Base-by-base conservation (phyloP, 2,113 vertebrate species). In the Heliornis fulica region DNA sequence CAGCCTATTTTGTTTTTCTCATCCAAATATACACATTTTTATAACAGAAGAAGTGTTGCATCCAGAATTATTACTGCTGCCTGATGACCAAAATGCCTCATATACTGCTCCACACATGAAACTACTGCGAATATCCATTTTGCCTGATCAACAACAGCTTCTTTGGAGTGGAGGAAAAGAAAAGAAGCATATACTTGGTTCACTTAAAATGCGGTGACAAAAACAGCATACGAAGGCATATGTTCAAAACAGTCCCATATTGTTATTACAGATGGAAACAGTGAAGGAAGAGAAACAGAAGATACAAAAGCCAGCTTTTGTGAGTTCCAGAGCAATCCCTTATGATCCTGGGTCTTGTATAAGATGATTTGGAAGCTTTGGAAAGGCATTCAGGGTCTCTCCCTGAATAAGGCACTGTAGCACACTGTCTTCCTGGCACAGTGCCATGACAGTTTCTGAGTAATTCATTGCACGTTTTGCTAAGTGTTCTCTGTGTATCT, bases 271-370 rank as follows among this genome's bases (percentile, higher is more conserved):
- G 89, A 93, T 91, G 90, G 96, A 91, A 96, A 91, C 91, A 82
- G 87, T 72, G 83, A 92, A 79, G 80, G 85, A 89, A 97, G 50
- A 96, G 91, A 94, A 96, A 96, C 76, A 96, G 85, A 89, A 94
- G 87, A 95, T 97, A 98, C 97, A 98, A 97, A 98, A 98, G 95
- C 97, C 97, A 98, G 97, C 97, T 98, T 98, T 97, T 97, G 97
- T 96, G 96, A 97, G 91, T 94, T 91, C 83, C 93, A 95, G 59
- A 93, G 90, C 95, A 86, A 91, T 96, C 95, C 94, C 92, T 96
- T 95, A 96, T 96, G 91, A 97, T 87, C 93, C 94, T 88, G 66
- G 80, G 87, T 96, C 95, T 97, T 97, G 83, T 94, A 81, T 86
- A 96, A 97, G 95, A 96, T 91, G 88, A 94, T 96, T 83, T 95